phyloP scores from a whole-genome alignment of 1,140 invertebrate species.

The Rhizoglyphus robini region DNA sequence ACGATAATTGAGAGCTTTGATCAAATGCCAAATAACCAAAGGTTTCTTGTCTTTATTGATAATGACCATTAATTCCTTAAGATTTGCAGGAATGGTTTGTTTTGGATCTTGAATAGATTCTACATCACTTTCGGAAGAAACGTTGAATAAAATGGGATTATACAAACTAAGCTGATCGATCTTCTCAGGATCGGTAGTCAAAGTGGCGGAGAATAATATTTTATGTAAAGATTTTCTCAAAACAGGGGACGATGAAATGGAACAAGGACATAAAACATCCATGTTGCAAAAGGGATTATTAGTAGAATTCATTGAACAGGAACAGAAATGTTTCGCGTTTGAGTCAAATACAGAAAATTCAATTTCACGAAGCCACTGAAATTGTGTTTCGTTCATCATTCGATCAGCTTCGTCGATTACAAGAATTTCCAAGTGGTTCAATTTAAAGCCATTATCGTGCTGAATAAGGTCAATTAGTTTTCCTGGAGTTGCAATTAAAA shows the following conservation, averaged over 20 bases:
- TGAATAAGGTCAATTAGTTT: constrained; percentile 80
- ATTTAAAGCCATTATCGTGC: constrained; percentile 68
- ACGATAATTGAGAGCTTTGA: constrained; percentile 49
- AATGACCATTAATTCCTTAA: constrained; percentile 58
- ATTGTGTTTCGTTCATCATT: constrained; percentile 65
- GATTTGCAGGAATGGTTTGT: constrained; percentile 65
- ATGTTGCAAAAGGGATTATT: not conserved
- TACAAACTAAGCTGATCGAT: constrained; percentile 71
- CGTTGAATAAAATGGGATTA: constrained; percentile 71
- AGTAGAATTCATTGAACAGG: not conserved
- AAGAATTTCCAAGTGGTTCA: constrained; percentile 57
- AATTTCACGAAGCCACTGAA: constrained; percentile 68
- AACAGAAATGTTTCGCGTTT: constrained; percentile 1
- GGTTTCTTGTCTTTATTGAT: constrained; percentile 61
- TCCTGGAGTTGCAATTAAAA: constrained; percentile 84
- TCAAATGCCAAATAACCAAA: constrained; percentile 57
- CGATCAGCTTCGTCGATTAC: constrained; percentile 86
- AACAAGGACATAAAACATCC: constrained; percentile 17
- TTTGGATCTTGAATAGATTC: constrained; percentile 32
- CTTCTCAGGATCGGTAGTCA: constrained; percentile 90
- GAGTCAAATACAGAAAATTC: constrained; percentile 29
- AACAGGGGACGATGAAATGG: not conserved
- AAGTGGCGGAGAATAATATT: constrained; percentile 83
- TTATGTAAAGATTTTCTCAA: constrained; percentile 55
- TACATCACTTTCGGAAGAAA: not conserved